Percentiles rank a stretch among this genome's conserved stretches.
phyloP scores from a whole-genome alignment of 2,888 invertebrate species.

The Coelinius sp. region DNA sequence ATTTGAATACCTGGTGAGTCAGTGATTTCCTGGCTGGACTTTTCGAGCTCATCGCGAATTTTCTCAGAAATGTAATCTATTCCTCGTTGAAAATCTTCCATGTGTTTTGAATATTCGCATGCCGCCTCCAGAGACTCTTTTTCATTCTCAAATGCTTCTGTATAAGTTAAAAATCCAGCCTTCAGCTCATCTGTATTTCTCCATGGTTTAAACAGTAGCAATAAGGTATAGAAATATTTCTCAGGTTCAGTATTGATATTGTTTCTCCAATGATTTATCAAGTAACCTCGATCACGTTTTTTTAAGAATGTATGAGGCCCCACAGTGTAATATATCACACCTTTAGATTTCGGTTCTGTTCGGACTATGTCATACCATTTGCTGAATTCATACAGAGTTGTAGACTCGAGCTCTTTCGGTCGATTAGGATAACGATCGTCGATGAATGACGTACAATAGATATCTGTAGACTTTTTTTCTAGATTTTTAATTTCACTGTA shows the following conservation, averaged over 20 bases:
- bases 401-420: conserved; percentile 43
- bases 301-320: conserved; percentile 28
- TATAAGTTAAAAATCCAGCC: conserved; percentile 33
- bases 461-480: conserved; percentile 34
- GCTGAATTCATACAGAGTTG: conserved; percentile 43
- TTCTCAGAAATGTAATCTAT: conserved; percentile 32
- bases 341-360: not conserved
- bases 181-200: conserved; percentile 44
- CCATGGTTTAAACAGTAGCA: no score
- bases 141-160: conserved; percentile 41
- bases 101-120: conserved; percentile 38
- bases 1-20: no score
- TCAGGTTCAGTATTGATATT: no score
- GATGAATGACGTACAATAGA: conserved; percentile 36
- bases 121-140: conserved; percentile 41
- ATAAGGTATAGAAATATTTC: no score
- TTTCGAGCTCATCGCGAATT: no score
- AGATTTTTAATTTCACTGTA: conserved; percentile 17
- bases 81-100: conserved; percentile 20
- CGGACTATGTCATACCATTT: conserved; percentile 35
- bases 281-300: no score
- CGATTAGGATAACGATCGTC: conserved; percentile 38
- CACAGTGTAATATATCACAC: conserved; percentile 24
- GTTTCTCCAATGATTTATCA: no score
- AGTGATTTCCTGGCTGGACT: no score